A percentile compares a stretch with the other conserved stretches of the same genome.
phyloP scores from a whole-genome alignment of 2,888 invertebrate genomes.

The Tetranychus truncatus region DNA sequence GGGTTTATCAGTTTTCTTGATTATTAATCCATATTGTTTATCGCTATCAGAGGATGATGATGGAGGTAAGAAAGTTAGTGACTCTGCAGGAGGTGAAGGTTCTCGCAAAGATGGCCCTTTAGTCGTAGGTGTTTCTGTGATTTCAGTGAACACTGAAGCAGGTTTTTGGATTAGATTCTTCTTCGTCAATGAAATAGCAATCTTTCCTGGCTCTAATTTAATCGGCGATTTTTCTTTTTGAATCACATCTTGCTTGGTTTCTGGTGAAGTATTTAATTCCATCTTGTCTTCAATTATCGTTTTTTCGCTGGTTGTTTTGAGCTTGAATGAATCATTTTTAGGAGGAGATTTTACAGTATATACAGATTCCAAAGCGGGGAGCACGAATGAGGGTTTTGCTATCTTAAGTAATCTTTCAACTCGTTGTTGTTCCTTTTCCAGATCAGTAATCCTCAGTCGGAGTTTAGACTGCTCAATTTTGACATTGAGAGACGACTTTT shows the following conservation, averaged over 20 bases:
- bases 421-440: slow-evolving; percentile 18
- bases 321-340: background rate
- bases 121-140: background rate
- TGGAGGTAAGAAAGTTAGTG: background rate
- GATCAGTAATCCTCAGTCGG: slow-evolving; percentile 11
- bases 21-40: background rate
- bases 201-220: background rate
- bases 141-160: background rate
- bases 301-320: background rate
- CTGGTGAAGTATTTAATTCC: background rate
- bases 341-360: background rate
- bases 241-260: background rate
- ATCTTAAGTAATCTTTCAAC: slow-evolving; percentile 20
- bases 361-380: background rate
- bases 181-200: background rate
- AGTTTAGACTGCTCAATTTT: slow-evolving; percentile 22
- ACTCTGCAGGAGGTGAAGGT: background rate
- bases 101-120: background rate
- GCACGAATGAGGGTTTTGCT: slow-evolving; percentile 15
- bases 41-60: background rate
- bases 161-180: background rate
- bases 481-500: slow-evolving; percentile 8
- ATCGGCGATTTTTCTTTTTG: background rate
- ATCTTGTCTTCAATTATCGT: background rate
- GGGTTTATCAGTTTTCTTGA: background rate